Base-by-base conservation (phyloP, 1,140 invertebrate genomes). In the Coenobita brevimanus region DNA sequence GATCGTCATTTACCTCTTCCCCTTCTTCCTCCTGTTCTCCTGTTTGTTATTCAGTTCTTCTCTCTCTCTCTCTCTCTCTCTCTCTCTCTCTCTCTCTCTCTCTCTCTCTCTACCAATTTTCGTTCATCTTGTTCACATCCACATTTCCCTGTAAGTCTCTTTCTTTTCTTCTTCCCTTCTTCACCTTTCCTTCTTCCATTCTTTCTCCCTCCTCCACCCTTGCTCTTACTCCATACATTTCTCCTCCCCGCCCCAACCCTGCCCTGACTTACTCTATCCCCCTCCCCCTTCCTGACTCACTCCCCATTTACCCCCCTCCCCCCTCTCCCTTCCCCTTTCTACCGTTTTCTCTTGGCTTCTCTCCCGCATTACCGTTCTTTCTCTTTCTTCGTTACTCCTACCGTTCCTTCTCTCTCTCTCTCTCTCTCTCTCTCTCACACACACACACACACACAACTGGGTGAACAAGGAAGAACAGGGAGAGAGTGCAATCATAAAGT, bases 21-120 rank as follows among this genome's bases (percentile, higher is more conserved):
- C 10, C 62, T 4, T 33, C 36, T 10, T 67, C 62, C 36, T 33
- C 36, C 62, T 67, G 24, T 67, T 33, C 36, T 33, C 41, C 69
- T 38, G 30, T 73, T 33, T 73, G 24, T 73, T 33, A 33, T 33
- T 73, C 69, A 62, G 50, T 80, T 57, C 62, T 33, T 78, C 75
- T 54, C 75, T 78, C 76, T 36, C 76, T 79, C 76, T 60, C 76
- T 60, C 54, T 60, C 76, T 79, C 76, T 79, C 76, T 79, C 76
- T 38, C 54, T 54, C 33, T 78, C 46, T 78, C 75, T 54, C 46
- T 78, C 75, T 78, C 46, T 54, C 75, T 78, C 46, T 54, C 75
- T 54, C 75, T 36, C 6, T 54, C 75, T 57, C 75, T 36, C 38
- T 43, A n/a, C n/a, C n/a, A n/a, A n/a, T n/a, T n/a, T n/a, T n/a